A percentile compares a stretch with the other conserved stretches of the same genome.
Conservation (phyloP, 2,888 invertebrate genomes). For the Papilio protenor region DNA sequence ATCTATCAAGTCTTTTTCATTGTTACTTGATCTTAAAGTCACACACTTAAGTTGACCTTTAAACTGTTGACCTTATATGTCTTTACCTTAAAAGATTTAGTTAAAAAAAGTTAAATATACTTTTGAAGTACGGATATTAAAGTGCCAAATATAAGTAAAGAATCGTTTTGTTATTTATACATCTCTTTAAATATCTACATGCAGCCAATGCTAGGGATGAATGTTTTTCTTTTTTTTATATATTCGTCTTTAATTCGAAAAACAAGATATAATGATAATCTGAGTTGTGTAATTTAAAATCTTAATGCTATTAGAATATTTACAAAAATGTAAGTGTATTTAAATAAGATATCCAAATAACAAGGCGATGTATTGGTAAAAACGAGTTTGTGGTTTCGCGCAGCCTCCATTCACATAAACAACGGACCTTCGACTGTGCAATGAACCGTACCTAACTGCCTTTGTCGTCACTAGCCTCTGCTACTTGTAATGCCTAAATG, state of each 20-base stretch:
- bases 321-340: background rate
- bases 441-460: conserved; percentile 59
- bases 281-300: background rate
- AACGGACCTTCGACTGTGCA: conserved; percentile 56
- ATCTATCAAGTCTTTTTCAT: background rate
- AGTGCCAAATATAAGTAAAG: too few relatives aligned
- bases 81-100: background rate
- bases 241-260: too few relatives aligned
- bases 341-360: conserved; percentile 18
- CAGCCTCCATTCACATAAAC: conserved; percentile 59
- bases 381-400: conserved; percentile 53
- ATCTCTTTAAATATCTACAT: too few relatives aligned
- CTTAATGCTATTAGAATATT: background rate
- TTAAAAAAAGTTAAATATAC: too few relatives aligned
- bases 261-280: background rate
- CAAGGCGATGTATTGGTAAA: conserved; percentile 48
- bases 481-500: conserved; percentile 25
- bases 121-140: too few relatives aligned
- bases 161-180: too few relatives aligned
- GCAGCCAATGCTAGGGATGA: too few relatives aligned
- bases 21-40: conserved; percentile 1
- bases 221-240: too few relatives aligned
- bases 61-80: background rate
- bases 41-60: background rate
- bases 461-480: conserved; percentile 50